Conservation (phyloP, 23 tunicate genomes). For the Phallusia fumigata region DNA sequence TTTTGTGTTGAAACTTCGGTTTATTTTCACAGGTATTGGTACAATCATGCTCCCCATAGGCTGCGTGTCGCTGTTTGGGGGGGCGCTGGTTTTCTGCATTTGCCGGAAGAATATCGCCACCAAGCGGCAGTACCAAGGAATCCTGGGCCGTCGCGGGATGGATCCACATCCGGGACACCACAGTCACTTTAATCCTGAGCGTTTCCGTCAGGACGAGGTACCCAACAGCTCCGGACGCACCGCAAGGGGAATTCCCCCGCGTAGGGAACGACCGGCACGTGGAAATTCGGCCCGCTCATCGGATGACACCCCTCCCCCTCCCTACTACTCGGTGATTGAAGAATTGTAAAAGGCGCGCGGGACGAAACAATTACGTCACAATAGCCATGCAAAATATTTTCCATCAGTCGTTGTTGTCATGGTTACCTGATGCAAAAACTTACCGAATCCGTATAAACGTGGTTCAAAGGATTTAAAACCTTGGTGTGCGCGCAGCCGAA, state of each 20-base stretch:
- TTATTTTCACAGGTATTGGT: not conserved
- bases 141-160: not conserved
- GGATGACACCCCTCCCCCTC: not conserved
- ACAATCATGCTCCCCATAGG: not conserved
- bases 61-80: not conserved
- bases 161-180: not conserved
- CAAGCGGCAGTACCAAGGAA: slow-evolving; percentile 1
- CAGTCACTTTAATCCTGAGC: not conserved
- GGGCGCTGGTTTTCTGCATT: not conserved
- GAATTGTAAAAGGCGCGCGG: not conserved
- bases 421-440: too few species aligned
- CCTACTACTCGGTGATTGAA: not conserved
- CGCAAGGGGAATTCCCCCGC: not conserved
- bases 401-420: too few species aligned
- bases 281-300: not conserved
- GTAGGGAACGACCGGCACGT: not conserved
- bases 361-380: too few species aligned
- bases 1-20: too few species aligned
- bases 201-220: not conserved
- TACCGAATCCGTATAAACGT: too few species aligned
- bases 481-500: too few species aligned
- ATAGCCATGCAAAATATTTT: too few species aligned
- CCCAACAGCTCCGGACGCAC: not conserved
- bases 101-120: slow-evolving; percentile 6
- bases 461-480: too few species aligned